Base-by-base conservation (phyloP, 2,797 vertebrate species). In the Falco novaeseelandiae region DNA sequence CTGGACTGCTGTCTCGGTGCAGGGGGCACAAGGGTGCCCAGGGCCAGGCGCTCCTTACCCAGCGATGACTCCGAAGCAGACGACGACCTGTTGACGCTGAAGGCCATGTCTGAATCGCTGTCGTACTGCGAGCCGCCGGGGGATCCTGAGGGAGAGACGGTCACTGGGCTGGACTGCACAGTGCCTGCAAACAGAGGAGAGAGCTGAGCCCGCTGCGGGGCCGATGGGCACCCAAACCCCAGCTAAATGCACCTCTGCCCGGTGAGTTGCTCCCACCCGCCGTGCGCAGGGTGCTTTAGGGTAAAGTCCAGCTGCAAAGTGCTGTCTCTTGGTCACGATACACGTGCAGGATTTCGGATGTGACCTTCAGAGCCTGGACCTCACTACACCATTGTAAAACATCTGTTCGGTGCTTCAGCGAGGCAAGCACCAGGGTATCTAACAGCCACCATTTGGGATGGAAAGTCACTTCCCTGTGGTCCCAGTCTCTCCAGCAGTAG, bases 41-140 rank as follows among this genome's bases (percentile, higher is more conserved):
- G 44, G 51, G 30, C 36, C 8, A 10, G 59, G 29, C 42, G 46
- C 89, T 74, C 65, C 99, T 98, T 98, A 99, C 99, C 99, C 42
- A 99, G 98, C 8, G 99, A 99, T 13, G 99, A 99, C 97, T 99
- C 99, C 2, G 99, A 99, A 44, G 99, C 99, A 14, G 99, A 99
- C 6, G 99, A 99, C 3, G 99, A 99, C 96, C 99, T 98, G 98
- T 99, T 99, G 96, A 99, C 99, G 6, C 99, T 99, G 98, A 99
- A 99, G 91, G 99, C 99, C 98, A 99, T 98, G 95, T 99, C 99
- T 13, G 99, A 99, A 97, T 99, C 99, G 8, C 99, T 99, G 98
- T 99, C 99, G 0, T 99, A 99, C 95, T 99, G 99, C 15, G 99
- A 99, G 95, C 99, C 99, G 20, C 98, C 99, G n/a, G 99, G 99